Base-by-base conservation (phyloP, 2,797 vertebrate species). In the Manis javanica region DNA sequence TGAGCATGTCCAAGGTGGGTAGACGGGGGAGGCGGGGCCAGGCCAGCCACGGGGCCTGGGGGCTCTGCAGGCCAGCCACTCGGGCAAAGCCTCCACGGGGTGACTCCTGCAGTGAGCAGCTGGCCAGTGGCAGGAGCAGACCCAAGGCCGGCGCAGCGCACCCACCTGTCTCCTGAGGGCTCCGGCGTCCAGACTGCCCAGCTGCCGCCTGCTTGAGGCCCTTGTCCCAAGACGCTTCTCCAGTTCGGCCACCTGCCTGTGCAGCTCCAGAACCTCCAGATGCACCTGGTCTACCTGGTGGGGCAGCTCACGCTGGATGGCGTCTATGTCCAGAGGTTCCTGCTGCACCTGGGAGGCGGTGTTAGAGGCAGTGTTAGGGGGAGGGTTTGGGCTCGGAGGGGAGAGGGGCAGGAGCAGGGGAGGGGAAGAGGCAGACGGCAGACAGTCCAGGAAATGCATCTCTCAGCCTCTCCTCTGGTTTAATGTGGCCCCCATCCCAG, bases 81-180 rank as follows among this genome's bases (percentile, higher is more conserved):
- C 1, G 2, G 26, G 9, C 29, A 14, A 6, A 14, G 63, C 31
- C 63, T 37, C 51, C 64, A 10, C 11, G 4, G 21, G n/a, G 42
- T 0, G 0, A 23, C 86, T 3, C 21, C 21, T 14, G 15, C 10
- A 26, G 69, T 1, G 15, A 1, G 14, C 5, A 1, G 26, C 1
- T 7, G 5, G 88, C 39, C 10, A 5, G 77, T 7, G 4, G 37
- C 11, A 0, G 21, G 37, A 21, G 46, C 2, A 6, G 49, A 21
- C 21, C 11, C 0, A 0, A 29, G 24, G 23, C 21, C 3, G 0
- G 75, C 21, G 0, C 53, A 71, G 68, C 49, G 39, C 18, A 92
- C 97, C 81, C 59, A 98, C 99, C 98, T 99, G 97, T 96, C 97
- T 97, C 12, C 97, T 85, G 3, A 97, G 97, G 46, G 97, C 97